These are phyloP conservation scores for Phania funesta DNA, from an alignment of 2,888 invertebrate genomes.

Conservation along the genomic window DNA sequence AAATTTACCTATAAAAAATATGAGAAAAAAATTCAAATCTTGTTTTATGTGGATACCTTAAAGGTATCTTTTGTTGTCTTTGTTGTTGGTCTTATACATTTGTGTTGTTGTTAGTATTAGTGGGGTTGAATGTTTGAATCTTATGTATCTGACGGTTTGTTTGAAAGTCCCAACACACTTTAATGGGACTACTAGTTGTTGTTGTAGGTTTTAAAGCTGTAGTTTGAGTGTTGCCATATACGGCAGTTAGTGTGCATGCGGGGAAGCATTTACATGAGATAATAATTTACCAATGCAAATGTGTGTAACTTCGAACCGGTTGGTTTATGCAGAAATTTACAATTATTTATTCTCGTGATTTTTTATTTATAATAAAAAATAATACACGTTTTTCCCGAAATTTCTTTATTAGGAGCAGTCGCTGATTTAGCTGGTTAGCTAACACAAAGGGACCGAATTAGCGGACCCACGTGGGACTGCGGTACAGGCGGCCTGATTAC, in stretches of 20 bases:
- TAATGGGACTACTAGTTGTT: conserved; percentile 8
- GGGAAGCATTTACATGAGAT: not conserved
- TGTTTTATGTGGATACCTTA: conserved; percentile 72
- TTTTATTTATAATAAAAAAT: too few relatives aligned
- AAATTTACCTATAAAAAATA: conserved; percentile 6
- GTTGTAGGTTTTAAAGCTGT: conserved; percentile 26
- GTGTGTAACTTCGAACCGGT: too few relatives aligned
- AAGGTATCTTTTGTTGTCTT: conserved; percentile 69
- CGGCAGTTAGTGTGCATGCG: too few relatives aligned
- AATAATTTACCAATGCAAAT: too few relatives aligned
- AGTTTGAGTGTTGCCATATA: conserved; percentile 17
- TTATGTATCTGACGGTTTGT: conserved; percentile 66
- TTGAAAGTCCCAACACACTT: conserved; percentile 57
- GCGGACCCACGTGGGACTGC: too few relatives aligned
- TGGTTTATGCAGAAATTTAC: too few relatives aligned
- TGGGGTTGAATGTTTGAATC: conserved; percentile 56
- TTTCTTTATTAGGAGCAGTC: too few relatives aligned
- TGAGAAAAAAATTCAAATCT: conserved; percentile 63
- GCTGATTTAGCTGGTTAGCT: too few relatives aligned
- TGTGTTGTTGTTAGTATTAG: conserved; percentile 43
- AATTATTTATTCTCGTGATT: too few relatives aligned
- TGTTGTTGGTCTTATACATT: conserved; percentile 70
- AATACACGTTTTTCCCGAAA: too few relatives aligned
- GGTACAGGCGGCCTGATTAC: too few relatives aligned
- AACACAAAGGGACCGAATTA: too few relatives aligned